phyloP scores from a whole-genome alignment of 2,888 invertebrate genomes.

The Philereme vetulata region DNA sequence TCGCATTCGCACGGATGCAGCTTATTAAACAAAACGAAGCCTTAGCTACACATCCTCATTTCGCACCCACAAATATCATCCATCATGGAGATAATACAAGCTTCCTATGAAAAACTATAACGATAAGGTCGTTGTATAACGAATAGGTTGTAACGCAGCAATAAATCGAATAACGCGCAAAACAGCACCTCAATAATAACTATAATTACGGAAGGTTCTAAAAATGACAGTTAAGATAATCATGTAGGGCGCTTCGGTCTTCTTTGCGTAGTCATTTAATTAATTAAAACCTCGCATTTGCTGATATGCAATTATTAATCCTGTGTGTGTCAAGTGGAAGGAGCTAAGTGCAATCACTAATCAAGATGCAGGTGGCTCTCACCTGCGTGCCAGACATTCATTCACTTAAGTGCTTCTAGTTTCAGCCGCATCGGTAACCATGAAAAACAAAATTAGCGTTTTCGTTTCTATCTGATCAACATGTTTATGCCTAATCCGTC shows the following conservation, averaged over 20 bases:
- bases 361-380: slow-evolving; percentile 76
- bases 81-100: slow-evolving; percentile 30
- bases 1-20: slow-evolving; percentile 23
- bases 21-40: slow-evolving; percentile 17
- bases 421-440: slow-evolving; percentile 46
- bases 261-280: slow-evolving; percentile 59
- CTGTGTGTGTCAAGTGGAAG: slow-evolving; percentile 61
- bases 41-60: slow-evolving; percentile 22
- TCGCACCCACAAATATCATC: slow-evolving; percentile 26
- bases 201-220: slow-evolving; percentile 45
- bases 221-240: slow-evolving; percentile 56
- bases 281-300: slow-evolving; percentile 71
- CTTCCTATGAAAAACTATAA: slow-evolving; percentile 23
- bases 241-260: slow-evolving; percentile 42
- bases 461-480: slow-evolving; percentile 33
- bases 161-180: slow-evolving; percentile 30
- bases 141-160: slow-evolving; percentile 20
- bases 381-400: slow-evolving; percentile 63
- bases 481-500: slow-evolving; percentile 37
- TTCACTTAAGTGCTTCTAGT: slow-evolving; percentile 62
- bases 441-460: slow-evolving; percentile 56
- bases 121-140: slow-evolving; percentile 23
- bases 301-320: slow-evolving; percentile 68
- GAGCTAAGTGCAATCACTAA: slow-evolving; percentile 73
- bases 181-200: slow-evolving; percentile 39